phyloP scores from a whole-genome alignment of 2,113 vertebrate species.

The Lipophrys pholis region DNA sequence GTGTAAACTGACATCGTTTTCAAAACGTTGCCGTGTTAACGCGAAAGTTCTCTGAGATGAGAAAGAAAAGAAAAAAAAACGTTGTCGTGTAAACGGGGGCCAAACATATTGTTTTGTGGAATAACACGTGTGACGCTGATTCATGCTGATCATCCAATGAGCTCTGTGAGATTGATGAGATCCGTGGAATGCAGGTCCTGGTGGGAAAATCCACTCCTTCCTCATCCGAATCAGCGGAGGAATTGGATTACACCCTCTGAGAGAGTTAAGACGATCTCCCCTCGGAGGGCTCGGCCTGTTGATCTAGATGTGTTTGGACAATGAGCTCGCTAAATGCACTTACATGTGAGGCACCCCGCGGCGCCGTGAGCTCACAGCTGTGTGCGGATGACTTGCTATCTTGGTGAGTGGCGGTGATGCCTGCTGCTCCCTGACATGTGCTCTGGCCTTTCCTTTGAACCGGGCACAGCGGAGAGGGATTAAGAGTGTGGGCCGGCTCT shows the following conservation, averaged over 20 bases:
- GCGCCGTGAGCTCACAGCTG: conserved; percentile 58
- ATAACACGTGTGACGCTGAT: conserved; percentile 40
- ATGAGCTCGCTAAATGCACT: conserved; percentile 61
- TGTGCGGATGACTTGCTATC: conserved; percentile 68
- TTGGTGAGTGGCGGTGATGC: conserved; percentile 59
- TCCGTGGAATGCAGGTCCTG: conserved; percentile 54
- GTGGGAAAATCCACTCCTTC: conserved; percentile 59
- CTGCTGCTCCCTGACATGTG: conserved; percentile 71
- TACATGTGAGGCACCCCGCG: conserved; percentile 53
- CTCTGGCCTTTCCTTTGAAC: conserved; percentile 69
- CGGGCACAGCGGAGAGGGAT: conserved; percentile 67
- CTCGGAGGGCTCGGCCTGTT: conserved; percentile 50
- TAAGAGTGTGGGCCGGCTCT: conserved; percentile 47
- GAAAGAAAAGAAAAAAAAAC: too few relatives aligned
- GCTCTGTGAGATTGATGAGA: conserved; percentile 48
- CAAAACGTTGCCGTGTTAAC: too few relatives aligned
- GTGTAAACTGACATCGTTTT: too few relatives aligned
- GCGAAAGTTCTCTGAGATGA: too few relatives aligned
- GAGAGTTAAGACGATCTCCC: conserved; percentile 58
- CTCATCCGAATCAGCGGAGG: conserved; percentile 49
- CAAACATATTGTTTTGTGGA: neutral
- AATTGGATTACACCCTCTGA: conserved; percentile 62
- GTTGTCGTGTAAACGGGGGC: too few relatives aligned
- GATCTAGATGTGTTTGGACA: conserved; percentile 77
- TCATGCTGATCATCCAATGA: conserved; percentile 39